phyloP scores from a whole-genome alignment of 2,113 vertebrate genomes.

The Canis aureus region DNA sequence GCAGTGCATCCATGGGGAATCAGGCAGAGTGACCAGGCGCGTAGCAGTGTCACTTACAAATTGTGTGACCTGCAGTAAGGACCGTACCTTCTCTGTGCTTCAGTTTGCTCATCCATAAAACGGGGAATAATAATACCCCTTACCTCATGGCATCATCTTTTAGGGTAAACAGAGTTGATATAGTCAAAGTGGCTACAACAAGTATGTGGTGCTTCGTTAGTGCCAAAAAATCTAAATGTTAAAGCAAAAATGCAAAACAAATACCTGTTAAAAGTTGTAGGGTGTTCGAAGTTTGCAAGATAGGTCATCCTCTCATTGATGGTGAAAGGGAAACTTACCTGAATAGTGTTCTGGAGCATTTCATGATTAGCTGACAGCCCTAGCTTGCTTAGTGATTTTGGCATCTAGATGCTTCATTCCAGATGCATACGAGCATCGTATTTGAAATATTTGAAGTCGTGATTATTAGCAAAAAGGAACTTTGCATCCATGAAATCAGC shows the following conservation, averaged over 20 bases:
- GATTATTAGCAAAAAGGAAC: background rate
- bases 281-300: background rate
- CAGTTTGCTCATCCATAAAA: background rate
- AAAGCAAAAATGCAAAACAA: background rate
- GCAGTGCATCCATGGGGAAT: too few species aligned
- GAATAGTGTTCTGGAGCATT: background rate
- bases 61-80: background rate
- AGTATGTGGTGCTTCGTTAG: background rate
- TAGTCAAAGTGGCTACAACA: background rate
- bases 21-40: background rate
- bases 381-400: slow-evolving; percentile 27
- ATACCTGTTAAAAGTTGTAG: background rate
- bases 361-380: slow-evolving; percentile 3
- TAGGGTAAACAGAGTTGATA: background rate
- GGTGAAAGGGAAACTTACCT: background rate
- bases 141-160: background rate
- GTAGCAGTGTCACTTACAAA: fast-evolving
- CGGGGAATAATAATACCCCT: background rate
- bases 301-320: background rate
- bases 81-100: background rate
- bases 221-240: background rate
- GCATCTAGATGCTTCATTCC: slow-evolving; percentile 56
- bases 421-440: background rate
- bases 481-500: background rate
- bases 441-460: background rate